Conservation (phyloP, 2,888 invertebrate species). For the Temnothorax ravouxi region DNA sequence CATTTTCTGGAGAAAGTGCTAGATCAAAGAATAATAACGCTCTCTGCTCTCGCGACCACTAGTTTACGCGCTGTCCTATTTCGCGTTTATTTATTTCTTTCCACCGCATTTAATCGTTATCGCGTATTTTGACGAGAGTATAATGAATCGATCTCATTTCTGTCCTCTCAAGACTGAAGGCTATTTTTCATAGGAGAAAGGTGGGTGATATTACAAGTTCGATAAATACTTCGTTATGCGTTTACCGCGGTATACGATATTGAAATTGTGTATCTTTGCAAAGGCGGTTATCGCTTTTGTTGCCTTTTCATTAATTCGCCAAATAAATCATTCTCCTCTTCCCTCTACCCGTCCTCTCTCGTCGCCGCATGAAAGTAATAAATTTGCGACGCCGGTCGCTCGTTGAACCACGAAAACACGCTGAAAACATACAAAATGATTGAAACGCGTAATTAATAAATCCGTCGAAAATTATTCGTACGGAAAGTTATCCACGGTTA, state of each 20-base stretch:
- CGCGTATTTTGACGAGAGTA: not conserved
- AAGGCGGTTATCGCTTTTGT: conserved; percentile 29
- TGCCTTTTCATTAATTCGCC: conserved; percentile 47
- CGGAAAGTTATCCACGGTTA: conserved; percentile 18
- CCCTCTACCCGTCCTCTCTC: not conserved
- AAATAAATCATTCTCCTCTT: conserved; percentile 43
- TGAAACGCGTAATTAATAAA: conserved; percentile 56
- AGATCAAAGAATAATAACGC: conserved; percentile 44
- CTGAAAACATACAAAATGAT: conserved; percentile 47
- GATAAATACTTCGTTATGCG: conserved; percentile 25
- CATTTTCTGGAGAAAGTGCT: conserved; percentile 26
- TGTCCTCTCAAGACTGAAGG: not conserved
- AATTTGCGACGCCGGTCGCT: conserved; percentile 38
- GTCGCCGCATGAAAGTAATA: conserved; percentile 34
- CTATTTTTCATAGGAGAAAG: not conserved
- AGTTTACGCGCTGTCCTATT: not conserved
- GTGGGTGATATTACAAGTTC: not conserved
- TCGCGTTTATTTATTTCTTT: not conserved
- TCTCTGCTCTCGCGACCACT: not conserved
- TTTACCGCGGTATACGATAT: not conserved
- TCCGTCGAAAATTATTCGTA: conserved; percentile 48
- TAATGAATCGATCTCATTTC: conserved; percentile 11
- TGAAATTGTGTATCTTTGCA: conserved; percentile 24
- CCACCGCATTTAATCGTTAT: not conserved
- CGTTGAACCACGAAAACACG: conserved; percentile 47